Evolutionary conservation across 2,113 vertebrate species (phyloP).

Genomic region (Dasyurus viverrinus): DNA sequence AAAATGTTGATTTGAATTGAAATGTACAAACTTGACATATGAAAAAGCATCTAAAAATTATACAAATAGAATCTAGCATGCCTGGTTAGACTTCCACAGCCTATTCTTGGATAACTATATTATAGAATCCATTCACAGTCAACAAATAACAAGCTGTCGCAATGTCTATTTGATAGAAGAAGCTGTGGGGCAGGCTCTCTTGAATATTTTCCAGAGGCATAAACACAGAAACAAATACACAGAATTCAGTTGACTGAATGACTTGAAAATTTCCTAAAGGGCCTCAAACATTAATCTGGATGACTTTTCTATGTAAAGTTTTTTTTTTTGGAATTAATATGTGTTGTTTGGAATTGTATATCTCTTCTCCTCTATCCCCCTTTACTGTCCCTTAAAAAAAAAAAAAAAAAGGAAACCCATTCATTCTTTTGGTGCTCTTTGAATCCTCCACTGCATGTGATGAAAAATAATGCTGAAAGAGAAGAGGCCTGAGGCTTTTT

Average conservation of each 20-base stretch:
- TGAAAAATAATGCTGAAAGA: not conserved
- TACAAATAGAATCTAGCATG: not conserved
- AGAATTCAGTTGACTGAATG: not conserved
- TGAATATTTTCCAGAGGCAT: not conserved
- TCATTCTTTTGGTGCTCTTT: not conserved
- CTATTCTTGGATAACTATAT: not conserved
- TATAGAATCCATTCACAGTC: not conserved
- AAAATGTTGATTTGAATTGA: slow-evolving; percentile 1
- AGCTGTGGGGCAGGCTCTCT: not conserved
- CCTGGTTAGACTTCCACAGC: not conserved
- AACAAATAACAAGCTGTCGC: not conserved
- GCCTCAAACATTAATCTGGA: not conserved
- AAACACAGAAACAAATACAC: not conserved
- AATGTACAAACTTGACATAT: not conserved
- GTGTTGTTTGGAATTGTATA: not conserved
- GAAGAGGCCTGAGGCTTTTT: not conserved
- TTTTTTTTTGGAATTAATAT: not conserved
- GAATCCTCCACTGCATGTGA: not conserved
- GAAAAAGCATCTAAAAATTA: not conserved
- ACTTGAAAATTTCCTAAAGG: not conserved
- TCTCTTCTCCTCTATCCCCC: not conserved
- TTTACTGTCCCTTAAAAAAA: too few species aligned
- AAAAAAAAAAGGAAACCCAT: not conserved
- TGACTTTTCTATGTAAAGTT: not conserved
- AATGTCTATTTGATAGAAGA: not conserved